phyloP scores from a whole-genome alignment of 2,797 vertebrate genomes.

The Orientallactaga sibirica region DNA sequence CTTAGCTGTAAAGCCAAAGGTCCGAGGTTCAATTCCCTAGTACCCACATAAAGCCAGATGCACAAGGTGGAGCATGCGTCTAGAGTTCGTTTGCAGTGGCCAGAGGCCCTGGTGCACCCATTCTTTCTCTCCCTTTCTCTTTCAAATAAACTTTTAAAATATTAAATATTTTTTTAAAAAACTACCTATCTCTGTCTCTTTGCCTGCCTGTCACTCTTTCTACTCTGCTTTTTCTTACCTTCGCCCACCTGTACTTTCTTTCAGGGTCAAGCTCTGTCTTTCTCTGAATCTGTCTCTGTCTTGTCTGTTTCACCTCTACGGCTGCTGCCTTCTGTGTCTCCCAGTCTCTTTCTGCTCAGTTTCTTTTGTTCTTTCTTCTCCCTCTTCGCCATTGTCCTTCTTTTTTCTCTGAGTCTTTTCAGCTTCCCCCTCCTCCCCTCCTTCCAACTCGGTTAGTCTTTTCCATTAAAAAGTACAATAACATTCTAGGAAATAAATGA shows the following conservation, averaged over 20 bases:
- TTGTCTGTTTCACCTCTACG: background rate
- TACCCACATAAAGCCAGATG: too few relatives aligned
- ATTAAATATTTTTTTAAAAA: background rate
- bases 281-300: background rate
- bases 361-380: background rate
- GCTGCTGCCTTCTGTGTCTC: background rate
- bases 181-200: background rate
- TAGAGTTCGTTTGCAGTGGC: too few relatives aligned
- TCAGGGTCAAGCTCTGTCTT: background rate
- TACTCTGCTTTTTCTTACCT: background rate
- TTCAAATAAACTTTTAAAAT: background rate
- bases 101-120: too few relatives aligned
- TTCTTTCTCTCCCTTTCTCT: too few relatives aligned
- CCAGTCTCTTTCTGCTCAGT: background rate
- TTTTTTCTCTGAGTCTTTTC: background rate
- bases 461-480: constrained; percentile 27
- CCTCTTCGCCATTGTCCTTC: background rate
- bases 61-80: too few relatives aligned
- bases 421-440: background rate
- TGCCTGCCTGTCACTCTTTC: background rate
- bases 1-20: too few relatives aligned
- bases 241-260: background rate
- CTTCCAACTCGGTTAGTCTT: background rate
- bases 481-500: constrained; percentile 56
- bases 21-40: too few relatives aligned